phyloP scores from a whole-genome alignment of 2,797 vertebrate genomes.

The Aplochiton taeniatus region DNA sequence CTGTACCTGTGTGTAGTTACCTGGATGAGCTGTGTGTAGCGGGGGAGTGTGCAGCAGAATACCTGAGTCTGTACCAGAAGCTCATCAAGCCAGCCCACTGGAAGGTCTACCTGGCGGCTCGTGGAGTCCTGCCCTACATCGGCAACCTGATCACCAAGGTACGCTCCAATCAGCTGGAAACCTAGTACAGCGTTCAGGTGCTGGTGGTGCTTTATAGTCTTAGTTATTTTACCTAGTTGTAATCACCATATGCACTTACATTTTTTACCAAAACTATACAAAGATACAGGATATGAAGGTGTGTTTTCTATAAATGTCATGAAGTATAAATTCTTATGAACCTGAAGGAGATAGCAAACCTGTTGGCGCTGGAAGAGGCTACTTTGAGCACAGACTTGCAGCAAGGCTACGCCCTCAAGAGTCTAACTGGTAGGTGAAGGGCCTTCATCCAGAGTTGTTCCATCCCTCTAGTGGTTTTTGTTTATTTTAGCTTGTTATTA shows the following conservation, averaged over 20 bases:
- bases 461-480: background rate
- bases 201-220: no score
- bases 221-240: no score
- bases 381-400: constrained; percentile 96
- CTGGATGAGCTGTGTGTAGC: constrained; percentile 94
- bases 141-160: constrained; percentile 99
- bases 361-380: constrained; percentile 93
- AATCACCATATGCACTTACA: no score
- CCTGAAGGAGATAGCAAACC: constrained; percentile 92
- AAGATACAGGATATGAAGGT: no score
- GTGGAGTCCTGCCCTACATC: constrained; percentile 94
- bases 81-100: constrained; percentile 96
- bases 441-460: background rate
- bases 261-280: no score
- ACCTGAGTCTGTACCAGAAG: constrained; percentile 95
- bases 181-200: no score
- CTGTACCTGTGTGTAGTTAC: constrained; percentile 76
- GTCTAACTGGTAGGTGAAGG: constrained; percentile 86
- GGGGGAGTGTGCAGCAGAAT: constrained; percentile 95
- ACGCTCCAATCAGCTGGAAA: no score
- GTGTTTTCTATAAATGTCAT: no score
- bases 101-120: constrained; percentile 96
- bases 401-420: constrained; percentile 98
- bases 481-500: no score
- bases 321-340: constrained; percentile 10